Conservation (phyloP, 30 jellyfish, hydroid and myxozoan species). For the Nemopilema nomurai region DNA sequence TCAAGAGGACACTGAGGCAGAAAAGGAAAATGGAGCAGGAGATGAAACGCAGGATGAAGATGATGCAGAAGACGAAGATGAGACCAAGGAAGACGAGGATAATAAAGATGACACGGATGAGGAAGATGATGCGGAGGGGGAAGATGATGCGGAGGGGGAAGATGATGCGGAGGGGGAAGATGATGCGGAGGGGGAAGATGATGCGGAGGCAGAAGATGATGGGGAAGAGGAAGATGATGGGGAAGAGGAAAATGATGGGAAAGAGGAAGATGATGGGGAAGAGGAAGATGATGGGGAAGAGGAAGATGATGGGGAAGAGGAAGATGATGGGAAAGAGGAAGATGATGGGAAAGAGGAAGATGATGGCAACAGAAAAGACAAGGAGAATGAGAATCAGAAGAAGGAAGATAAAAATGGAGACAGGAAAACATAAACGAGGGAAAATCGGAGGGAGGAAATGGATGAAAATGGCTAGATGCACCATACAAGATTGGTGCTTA, state of each 20-base stretch:
- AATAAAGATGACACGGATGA: slow-evolving; percentile 14
- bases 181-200: not conserved
- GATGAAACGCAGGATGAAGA: slow-evolving; percentile 2
- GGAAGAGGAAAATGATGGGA: not conserved
- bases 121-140: not conserved
- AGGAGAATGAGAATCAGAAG: not conserved
- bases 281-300: not conserved
- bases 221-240: slow-evolving; percentile 3
- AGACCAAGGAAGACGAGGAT: slow-evolving; percentile 6
- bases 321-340: not conserved
- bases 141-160: slow-evolving; percentile 4
- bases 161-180: slow-evolving; percentile 3
- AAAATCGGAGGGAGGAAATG: not conserved
- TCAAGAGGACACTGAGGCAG: slow-evolving; percentile 9
- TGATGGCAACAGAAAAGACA: not conserved
- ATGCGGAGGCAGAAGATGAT: slow-evolving; percentile 5
- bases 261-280: not conserved
- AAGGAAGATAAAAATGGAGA: not conserved
- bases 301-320: not conserved
- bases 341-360: not conserved
- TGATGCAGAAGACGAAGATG: not conserved
- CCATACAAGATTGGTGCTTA: too few species aligned
- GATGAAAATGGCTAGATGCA: not conserved
- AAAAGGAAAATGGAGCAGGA: slow-evolving; percentile 9
- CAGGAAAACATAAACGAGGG: not conserved